Percentiles rank a stretch among this genome's conserved stretches.
These are phyloP conservation scores for Deilephila porcellus DNA, from an alignment of 2,888 invertebrate genomes.

Conservation along the genomic window DNA sequence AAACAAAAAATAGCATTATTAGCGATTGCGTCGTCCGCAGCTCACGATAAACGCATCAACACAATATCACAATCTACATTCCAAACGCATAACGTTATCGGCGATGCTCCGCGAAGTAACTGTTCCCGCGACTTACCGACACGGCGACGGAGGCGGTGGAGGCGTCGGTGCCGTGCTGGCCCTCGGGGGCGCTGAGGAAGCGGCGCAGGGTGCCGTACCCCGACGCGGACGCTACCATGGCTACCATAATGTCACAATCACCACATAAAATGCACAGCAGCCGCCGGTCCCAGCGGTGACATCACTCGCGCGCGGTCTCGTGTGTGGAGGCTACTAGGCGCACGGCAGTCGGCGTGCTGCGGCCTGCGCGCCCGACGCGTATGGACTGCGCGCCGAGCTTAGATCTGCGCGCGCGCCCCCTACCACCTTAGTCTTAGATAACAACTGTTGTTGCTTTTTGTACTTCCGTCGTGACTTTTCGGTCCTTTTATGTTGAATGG, in stretches of 20 bases:
- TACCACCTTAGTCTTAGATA: conserved; percentile 58
- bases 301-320: conserved; percentile 68
- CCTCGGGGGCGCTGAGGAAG: conserved; percentile 79
- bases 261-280: conserved; percentile 48
- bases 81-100: conserved; percentile 61
- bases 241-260: conserved; percentile 77
- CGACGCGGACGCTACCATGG: conserved; percentile 81
- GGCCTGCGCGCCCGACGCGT: conserved; percentile 73
- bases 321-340: conserved; percentile 44
- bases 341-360: conserved; percentile 67
- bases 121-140: conserved; percentile 67
- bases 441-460: conserved; percentile 52
- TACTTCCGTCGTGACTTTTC: conserved; percentile 51
- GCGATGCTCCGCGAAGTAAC: conserved; percentile 7
- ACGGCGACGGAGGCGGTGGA: conserved; percentile 77
- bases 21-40: conserved; percentile 48
- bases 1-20: conserved; percentile 6
- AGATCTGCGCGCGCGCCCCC: conserved; percentile 54
- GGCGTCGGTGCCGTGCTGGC: conserved; percentile 63
- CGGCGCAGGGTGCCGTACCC: conserved; percentile 82
- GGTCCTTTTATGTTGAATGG: conserved; percentile 35
- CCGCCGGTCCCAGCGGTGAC: conserved; percentile 66
- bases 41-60: conserved; percentile 52
- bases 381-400: conserved; percentile 59
- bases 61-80: conserved; percentile 66